Evolutionary conservation across 2,888 invertebrate genomes (phyloP).

Genomic region (Drosophila atroscutellata): DNA sequence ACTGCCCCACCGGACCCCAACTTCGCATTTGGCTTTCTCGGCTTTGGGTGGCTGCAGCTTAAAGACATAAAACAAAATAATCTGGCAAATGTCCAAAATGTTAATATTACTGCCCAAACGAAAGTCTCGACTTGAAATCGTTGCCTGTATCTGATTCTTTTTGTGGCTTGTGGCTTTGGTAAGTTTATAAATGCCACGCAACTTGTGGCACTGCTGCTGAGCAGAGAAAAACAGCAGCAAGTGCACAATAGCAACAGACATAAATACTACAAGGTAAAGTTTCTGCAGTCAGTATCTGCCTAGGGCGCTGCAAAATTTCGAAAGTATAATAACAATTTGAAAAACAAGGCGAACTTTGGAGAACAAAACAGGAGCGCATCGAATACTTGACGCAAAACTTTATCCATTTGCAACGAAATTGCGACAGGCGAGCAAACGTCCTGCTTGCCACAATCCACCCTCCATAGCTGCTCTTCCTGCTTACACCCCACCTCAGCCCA

Average conservation of each 20-base stretch:
- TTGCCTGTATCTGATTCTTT: conserved; percentile 1
- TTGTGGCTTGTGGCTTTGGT: conserved; percentile 19
- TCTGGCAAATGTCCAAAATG: conserved; percentile 43
- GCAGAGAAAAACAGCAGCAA: conserved; percentile 4
- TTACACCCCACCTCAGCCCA: neutral
- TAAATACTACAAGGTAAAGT: conserved; percentile 65
- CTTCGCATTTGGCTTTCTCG: too few relatives aligned
- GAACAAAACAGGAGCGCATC: conserved; percentile 36
- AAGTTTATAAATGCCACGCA: conserved; percentile 62
- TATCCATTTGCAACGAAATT: conserved; percentile 63
- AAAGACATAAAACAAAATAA: conserved; percentile 42
- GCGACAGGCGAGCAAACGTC: conserved; percentile 60
- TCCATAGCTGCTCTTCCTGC: neutral
- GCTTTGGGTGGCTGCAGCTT: neutral
- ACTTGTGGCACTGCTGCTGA: conserved; percentile 30
- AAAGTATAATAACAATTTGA: conserved; percentile 77
- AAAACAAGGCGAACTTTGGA: conserved; percentile 67
- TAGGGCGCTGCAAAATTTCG: conserved; percentile 62
- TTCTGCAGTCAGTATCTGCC: conserved; percentile 63
- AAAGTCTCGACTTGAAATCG: conserved; percentile 9
- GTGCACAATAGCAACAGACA: conserved; percentile 63
- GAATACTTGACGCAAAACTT: conserved; percentile 67
- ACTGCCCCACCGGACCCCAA: neutral
- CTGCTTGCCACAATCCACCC: conserved; percentile 40
- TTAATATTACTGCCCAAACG: conserved; percentile 25